Percentiles rank a stretch among this genome's conserved stretches.
Evolutionary conservation across 2,797 vertebrate genomes (phyloP).

Genomic region (Tauraco hartlaubi): DNA sequence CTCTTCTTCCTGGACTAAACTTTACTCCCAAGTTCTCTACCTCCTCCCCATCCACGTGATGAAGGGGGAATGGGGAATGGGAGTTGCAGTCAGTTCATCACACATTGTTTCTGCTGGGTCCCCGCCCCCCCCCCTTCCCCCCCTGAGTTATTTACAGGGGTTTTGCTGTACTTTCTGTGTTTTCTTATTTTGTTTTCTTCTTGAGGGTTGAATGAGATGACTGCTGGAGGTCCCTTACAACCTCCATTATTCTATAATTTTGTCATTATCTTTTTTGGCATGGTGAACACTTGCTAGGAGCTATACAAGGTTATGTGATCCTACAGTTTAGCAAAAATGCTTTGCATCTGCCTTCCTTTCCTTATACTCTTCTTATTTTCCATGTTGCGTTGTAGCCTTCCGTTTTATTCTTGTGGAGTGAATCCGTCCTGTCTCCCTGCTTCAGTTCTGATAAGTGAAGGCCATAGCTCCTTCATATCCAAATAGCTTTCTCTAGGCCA

Average conservation of each 20-base stretch:
- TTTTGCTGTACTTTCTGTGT: not conserved
- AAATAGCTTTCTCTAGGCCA: not conserved
- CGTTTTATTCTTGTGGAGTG: not conserved
- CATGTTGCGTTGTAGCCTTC: not conserved
- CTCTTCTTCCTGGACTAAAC: no score
- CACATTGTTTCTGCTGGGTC: no score
- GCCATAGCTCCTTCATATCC: not conserved
- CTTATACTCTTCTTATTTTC: not conserved
- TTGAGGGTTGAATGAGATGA: not conserved
- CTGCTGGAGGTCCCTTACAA: not conserved
- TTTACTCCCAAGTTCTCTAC: no score
- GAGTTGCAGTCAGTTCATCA: no score
- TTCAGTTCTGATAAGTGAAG: not conserved
- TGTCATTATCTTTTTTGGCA: not conserved
- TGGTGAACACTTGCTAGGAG: not conserved
- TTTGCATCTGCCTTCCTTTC: not conserved
- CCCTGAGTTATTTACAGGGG: not conserved
- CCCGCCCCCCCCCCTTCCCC: no score
- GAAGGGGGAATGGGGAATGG: no score
- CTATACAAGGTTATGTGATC: not conserved
- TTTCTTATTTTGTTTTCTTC: not conserved
- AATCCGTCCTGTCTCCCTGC: not conserved
- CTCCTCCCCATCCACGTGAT: no score
- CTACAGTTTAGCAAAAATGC: not conserved
- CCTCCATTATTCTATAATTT: not conserved